Evolutionary conservation across 1,140 invertebrate species (phyloP), one percentile per base, ranked within the genome.

Genomic region (Drosophila neocordata): DNA sequence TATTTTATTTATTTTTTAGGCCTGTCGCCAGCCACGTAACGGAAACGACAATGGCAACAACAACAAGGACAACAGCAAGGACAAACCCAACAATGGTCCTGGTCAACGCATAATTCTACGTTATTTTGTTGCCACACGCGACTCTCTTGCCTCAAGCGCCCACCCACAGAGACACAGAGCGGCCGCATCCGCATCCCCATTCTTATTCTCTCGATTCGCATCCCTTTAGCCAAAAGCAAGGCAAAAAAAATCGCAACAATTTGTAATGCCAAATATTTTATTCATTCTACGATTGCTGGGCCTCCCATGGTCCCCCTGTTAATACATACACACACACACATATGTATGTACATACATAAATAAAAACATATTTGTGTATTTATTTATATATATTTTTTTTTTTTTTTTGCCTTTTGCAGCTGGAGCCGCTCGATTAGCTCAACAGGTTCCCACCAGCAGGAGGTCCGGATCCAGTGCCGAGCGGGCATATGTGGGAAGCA

Each of bases 1-100:
- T 87, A 85, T 88, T 77, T 88, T 88, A 82, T 88, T 88, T 83
- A 83, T 83, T 88, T 88, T 88, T 89, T 88, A 85, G 82, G 83
- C 82, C 77, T 72, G 76, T 69, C 70, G 59, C 59, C 62, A 38
- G 44, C 60, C 57, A 53, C 51, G 37, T 59, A 56, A 31, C 13
- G 41, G 41, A 31, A 31, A 31, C 41, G 41, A 2, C 41, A 44
- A 44, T 31, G 27, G 44, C 38, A 71, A 61, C 63, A 66, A 65
- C 56, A 34, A 44, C 53, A 55, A 22, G 35, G 31, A 65, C 38
- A 56, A 65, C 38, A 56, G 22, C 31, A 73, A 41, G 20, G 13
- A 55, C 55, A 41, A 12, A 31, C 41, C 60, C 58, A 55, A 31
- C 65, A 57, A 66, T 55, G 6, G 27, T 67, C 53, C 58, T 81